Evolutionary conservation across 92 coral and sea anemone species (phyloP), one percentile per base, ranked within the genome.

Genomic region (Micromussa lordhowensis): DNA sequence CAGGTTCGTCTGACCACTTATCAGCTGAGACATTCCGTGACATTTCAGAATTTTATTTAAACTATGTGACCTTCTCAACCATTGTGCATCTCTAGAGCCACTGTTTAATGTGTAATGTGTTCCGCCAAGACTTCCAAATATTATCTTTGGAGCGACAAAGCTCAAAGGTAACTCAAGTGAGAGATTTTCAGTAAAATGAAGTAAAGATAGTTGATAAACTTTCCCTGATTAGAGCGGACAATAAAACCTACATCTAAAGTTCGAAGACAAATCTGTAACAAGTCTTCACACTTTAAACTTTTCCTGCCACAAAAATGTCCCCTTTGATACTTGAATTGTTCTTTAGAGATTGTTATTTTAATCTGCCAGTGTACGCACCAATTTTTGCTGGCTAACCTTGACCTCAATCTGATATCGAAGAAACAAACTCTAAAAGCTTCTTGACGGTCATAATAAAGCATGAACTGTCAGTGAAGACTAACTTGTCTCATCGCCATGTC

Each of bases 11-110:
- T 61, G 51, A 61, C 24, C 22, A 26, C 24, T 30, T 64, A 54
- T 66, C 68, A 28, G 10, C 11, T n/a, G 74, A 78, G 18, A 77
- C 59, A 59, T 86, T 86, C 89, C 89, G 89, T 86, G 89, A 86
- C 89, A 26, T 77, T 40, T 77, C 4, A 86, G 89, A 40, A 61
- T 77, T 51, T 63, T 36, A 86, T 86, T 77, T 59, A n/a, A 86
- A 63, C 76, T 64, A 86, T 63, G 64, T 77, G 89, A 86, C 89
- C 89, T 36, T 64, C 75, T 61, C 11, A 34, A 85, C 87, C 14
- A 83, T 29, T 35, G 24, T 53, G 68, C 24, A 24, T 82, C 26
- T 6, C 34, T 19, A 72, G 22, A 73, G 78, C 26, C 28, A 36
- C 78, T 73, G 26, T 34, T 35, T 73, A 19, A 9, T 18, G 26